A percentile compares a stretch with the other conserved stretches of the same genome.
These are phyloP conservation scores for Harpegnathos saltator DNA, from an alignment of 1,140 invertebrate genomes.

Conservation along the genomic window DNA sequence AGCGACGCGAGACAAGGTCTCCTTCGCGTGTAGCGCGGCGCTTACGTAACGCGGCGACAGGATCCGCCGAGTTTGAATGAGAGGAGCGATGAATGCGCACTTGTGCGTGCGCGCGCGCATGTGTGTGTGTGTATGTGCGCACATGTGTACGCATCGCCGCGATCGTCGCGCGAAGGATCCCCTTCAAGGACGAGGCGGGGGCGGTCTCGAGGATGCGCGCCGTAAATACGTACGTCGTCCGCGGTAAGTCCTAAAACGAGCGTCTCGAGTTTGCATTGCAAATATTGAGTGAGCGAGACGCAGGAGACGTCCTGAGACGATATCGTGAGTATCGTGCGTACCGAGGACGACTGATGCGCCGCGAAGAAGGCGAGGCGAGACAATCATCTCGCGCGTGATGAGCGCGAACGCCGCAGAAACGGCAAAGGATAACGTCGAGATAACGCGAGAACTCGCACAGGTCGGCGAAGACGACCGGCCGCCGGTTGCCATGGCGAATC, in stretches of 20 bases:
- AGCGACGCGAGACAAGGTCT: slow-evolving; percentile 67
- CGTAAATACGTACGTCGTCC: not conserved
- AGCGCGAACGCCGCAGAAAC: no score
- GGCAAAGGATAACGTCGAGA: no score
- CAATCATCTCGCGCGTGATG: not conserved
- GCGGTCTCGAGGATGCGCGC: not conserved
- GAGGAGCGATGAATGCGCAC: slow-evolving; percentile 6
- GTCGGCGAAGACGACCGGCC: not conserved
- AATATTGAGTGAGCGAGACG: no score
- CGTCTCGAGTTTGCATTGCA: no score
- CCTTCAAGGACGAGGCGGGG: not conserved
- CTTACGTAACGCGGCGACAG: slow-evolving; percentile 60
- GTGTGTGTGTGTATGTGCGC: not conserved
- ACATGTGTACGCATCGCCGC: not conserved
- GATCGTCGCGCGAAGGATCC: not conserved
- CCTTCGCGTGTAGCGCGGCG: slow-evolving; percentile 53
- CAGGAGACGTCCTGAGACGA: no score
- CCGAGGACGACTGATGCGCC: no score
- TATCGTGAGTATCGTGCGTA: no score
- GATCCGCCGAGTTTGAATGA: slow-evolving; percentile 50
- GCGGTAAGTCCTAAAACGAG: no score
- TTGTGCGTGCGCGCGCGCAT: not conserved
- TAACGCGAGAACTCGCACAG: not conserved
- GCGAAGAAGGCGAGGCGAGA: no score
- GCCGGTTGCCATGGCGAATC: slow-evolving; percentile 70